Base-by-base conservation (phyloP, 2,113 vertebrate genomes). In the Macquaria ambigua region DNA sequence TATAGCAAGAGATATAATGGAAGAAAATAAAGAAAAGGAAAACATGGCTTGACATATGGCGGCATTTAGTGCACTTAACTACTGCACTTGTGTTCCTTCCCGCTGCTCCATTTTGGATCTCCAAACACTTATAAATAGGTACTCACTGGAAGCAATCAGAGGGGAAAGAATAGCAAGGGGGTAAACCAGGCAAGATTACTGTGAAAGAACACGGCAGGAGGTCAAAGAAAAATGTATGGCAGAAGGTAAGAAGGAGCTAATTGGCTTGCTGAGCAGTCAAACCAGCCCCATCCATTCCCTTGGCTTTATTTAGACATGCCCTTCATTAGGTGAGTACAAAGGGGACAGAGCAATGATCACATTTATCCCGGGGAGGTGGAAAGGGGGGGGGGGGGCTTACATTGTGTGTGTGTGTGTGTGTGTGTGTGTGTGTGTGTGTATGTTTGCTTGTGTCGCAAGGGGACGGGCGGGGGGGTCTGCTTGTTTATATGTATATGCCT, bases 261-360 rank as follows among this genome's bases (percentile, higher is more conserved):
- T 92, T 92, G 85, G 85, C 81, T 85, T 78, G 46, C 90, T 82
- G 89, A 85, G 86, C 79, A 53, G 66, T 58, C 71, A 82, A 92
- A 73, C 21, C 73, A 62, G 64, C 76, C n/a, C 70, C 86, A 85
- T 90, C 84, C 78, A 76, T 90, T 90, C 82, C 70, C 61, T 8
- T 25, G 68, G 87, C 91, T 93, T 93, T 91, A 92, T 92, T 89
- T 89, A 92, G 91, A 93, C 84, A 41, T 89, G 90, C 82, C 92
- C 92, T 92, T 91, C 78, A 83, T 94, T 92, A 92, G 85, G 77
- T 77, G 74, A 79, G 79, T 77, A 82, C 79, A 83, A 68, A 86
- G 79, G 84, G 81, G 91, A 82, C 69, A 46, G 10, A 68, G 62
- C 66, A 81, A 74, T 87, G 82, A 93, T 91, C 87, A 81, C 85